Percentiles rank a stretch among this genome's conserved stretches.
Conservation (phyloP, 2,113 vertebrate genomes). For the Callipepla californica region DNA sequence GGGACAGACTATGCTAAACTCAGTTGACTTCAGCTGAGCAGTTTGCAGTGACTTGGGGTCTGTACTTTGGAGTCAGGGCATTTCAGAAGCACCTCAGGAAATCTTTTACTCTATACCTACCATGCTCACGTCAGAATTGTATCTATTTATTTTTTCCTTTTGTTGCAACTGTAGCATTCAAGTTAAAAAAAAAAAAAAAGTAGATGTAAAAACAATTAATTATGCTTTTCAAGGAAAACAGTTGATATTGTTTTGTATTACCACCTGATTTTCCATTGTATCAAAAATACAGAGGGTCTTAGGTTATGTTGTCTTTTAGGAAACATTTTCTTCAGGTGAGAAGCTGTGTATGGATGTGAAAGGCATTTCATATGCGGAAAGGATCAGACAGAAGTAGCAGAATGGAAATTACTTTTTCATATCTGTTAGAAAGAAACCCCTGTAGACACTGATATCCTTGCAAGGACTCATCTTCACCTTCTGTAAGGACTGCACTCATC, state of each 20-base stretch:
- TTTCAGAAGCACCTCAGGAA: neutral
- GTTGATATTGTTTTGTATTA: neutral
- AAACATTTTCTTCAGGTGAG: neutral
- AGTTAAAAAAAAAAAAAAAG: neutral
- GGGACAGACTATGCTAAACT: neutral
- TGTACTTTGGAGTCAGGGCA: neutral
- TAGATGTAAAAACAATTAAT: neutral
- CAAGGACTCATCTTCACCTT: constrained; percentile 54
- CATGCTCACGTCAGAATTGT: neutral
- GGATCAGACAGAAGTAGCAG: constrained; percentile 23
- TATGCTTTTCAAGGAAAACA: neutral
- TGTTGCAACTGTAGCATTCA: neutral
- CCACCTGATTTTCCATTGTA: neutral
- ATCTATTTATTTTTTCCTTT: neutral
- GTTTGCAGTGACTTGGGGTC: neutral
- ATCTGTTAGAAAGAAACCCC: constrained; percentile 60
- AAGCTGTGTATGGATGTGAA: neutral
- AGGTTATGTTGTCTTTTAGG: neutral
- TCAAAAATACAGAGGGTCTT: neutral
- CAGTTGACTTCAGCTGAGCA: neutral
- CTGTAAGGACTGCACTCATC: constrained; percentile 50
- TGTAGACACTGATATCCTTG: constrained; percentile 41
- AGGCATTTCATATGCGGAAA: constrained; percentile 59
- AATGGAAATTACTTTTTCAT: constrained; percentile 68
- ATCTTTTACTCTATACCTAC: neutral